Conservation (phyloP, 2,797 vertebrate genomes). For the Lepus townsendii region DNA sequence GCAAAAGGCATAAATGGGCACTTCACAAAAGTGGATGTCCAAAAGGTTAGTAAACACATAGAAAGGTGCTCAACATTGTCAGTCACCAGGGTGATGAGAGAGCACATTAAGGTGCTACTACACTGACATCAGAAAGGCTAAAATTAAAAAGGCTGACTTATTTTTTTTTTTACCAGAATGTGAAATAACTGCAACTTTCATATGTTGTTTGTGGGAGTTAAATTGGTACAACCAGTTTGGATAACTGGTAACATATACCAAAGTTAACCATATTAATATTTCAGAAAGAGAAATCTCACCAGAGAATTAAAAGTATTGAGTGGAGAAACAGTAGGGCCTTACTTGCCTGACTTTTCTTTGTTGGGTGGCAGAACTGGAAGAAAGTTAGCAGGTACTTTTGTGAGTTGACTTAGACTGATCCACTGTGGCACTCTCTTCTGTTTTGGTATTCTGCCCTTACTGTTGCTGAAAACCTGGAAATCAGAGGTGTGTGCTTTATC, state of each 20-base stretch:
- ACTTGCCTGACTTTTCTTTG: neutral
- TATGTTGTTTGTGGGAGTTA: neutral
- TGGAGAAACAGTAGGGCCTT: neutral
- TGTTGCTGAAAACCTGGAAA: neutral
- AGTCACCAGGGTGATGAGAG: neutral
- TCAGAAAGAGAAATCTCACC: neutral
- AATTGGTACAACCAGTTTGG: neutral
- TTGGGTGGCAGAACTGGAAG: neutral
- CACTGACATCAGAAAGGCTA: neutral
- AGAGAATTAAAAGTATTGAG: neutral
- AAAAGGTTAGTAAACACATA: neutral
- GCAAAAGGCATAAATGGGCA: neutral
- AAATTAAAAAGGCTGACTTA: neutral
- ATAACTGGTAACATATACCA: neutral
- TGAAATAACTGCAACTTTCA: neutral
- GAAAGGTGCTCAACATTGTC: neutral
- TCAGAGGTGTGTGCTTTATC: neutral
- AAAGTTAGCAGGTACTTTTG: neutral
- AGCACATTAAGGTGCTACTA: neutral
- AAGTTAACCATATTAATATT: neutral
- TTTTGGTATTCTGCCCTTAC: neutral
- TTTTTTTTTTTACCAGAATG: neutral
- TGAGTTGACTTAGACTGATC: neutral
- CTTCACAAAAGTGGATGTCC: neutral
- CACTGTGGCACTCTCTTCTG: rapidly evolving